Conservation (phyloP, 2,888 invertebrate species). For the Pediacus dermestoides region DNA sequence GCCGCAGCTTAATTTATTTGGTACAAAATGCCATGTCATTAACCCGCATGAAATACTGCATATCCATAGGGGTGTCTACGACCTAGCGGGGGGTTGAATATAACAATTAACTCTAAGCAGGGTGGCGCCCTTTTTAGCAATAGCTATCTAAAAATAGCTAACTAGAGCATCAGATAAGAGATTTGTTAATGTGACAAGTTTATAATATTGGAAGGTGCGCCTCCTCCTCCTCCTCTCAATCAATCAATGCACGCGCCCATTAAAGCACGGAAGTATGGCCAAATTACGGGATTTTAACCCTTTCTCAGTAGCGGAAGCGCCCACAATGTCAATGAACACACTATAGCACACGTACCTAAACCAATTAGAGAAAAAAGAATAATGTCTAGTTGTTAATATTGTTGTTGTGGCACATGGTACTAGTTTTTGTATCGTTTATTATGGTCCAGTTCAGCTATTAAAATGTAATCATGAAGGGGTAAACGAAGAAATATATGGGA, state of each 20-base stretch:
- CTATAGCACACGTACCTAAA: neutral
- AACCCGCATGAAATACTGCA: neutral
- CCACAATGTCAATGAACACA: conserved; percentile 24
- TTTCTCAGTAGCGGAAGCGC: conserved; percentile 31
- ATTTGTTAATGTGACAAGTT: conserved; percentile 3
- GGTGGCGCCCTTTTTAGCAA: conserved; percentile 1
- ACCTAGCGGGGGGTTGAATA: conserved; percentile 2
- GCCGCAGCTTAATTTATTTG: conserved; percentile 3
- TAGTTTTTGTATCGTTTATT: too few species aligned
- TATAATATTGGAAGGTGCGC: conserved; percentile 3
- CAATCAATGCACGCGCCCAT: conserved; percentile 9
- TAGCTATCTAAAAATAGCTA: neutral
- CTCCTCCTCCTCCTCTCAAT: too few species aligned
- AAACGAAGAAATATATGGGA: too few species aligned
- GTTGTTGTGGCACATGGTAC: too few species aligned
- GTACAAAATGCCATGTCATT: conserved; percentile 5
- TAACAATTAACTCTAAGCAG: conserved; percentile 1
- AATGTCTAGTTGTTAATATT: neutral
- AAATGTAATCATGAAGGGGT: conserved; percentile 3
- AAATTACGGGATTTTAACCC: conserved; percentile 38
- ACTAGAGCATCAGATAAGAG: neutral
- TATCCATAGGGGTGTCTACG: neutral
- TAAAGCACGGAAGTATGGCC: conserved; percentile 40
- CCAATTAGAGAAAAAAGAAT: neutral
- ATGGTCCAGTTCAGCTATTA: too few species aligned